phyloP scores from a whole-genome alignment of 1,140 invertebrate species.

The Oncopeltus fasciatus region DNA sequence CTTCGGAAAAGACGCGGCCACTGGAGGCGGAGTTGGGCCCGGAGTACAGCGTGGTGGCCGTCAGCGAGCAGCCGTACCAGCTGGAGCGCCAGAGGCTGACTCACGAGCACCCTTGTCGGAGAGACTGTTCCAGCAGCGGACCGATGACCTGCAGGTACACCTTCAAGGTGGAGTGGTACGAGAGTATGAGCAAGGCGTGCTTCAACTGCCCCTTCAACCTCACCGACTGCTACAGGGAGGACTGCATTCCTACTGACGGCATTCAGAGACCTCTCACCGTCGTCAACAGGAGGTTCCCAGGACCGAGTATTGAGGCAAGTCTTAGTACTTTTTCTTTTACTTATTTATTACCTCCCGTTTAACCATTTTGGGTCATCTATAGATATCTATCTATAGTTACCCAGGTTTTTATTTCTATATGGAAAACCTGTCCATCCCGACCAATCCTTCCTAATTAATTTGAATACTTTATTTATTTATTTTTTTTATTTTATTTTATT shows the following conservation, averaged over 20 bases:
- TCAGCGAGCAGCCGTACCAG: not conserved
- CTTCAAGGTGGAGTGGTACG: constrained; percentile 62
- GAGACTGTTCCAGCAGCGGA: constrained; percentile 36
- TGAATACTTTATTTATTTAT: too few species aligned
- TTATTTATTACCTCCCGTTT: too few species aligned
- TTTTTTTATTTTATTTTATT: too few species aligned
- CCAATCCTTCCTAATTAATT: too few species aligned
- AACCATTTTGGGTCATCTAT: too few species aligned
- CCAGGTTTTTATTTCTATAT: too few species aligned
- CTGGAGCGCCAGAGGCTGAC: not conserved
- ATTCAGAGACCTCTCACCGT: constrained; percentile 53
- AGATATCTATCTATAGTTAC: too few species aligned
- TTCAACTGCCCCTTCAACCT: constrained; percentile 62
- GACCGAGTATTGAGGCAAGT: constrained; percentile 63
- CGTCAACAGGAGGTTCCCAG: constrained; percentile 74
- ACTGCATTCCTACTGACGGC: constrained; percentile 74
- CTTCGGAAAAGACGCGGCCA: too few species aligned
- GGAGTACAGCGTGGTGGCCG: not conserved
- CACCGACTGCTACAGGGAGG: constrained; percentile 56
- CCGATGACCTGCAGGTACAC: constrained; percentile 52
- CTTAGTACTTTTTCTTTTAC: too few species aligned
- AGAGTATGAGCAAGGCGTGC: constrained; percentile 75
- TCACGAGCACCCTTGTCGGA: constrained; percentile 30
- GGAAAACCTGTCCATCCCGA: too few species aligned
- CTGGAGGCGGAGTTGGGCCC: too few species aligned